Base-by-base conservation (phyloP, 1,140 invertebrate species). In the Bombus pascuorum region DNA sequence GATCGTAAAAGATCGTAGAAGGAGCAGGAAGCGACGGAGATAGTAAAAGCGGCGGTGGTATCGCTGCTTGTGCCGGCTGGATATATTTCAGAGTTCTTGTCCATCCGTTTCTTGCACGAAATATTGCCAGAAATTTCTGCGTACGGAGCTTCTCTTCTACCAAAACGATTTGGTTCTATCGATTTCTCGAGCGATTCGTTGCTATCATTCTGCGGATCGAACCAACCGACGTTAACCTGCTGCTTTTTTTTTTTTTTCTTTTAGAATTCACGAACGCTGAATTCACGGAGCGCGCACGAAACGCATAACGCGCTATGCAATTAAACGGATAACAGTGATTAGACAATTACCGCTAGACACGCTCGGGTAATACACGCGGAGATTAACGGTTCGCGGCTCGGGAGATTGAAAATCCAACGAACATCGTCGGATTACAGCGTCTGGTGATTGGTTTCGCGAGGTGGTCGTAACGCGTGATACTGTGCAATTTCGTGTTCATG, bases 401-500 rank as follows among this genome's bases (percentile, higher is more conserved):
- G 39, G 66, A 39, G 53, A 82, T 82, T 62, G 53, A 37, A 65
- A 22, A 34, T 62, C 47, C 39, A 37, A 44, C 53, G 8, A 74
- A 53, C 42, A 12, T 12, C 6, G 28, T 10, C 78, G 34, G 25
- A 71, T 47, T n/a, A 39, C 44, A 53, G 9, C 66, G n/a, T 39
- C 34, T 53, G 78, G 28, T 13, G 32, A 37, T 32, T 70, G 13
- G 57, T 74, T 44, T 34, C 44, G 73, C 73, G 53, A 65, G 39
- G 12, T 72, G 39, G 44, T 74, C 25, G n/a, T 39, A 13, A 59
- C 32, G 70, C 71, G 80, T 37, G 80, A 82, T 74, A 74, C 39
- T 37, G n/a, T 82, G 71, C 34, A 82, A 82, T 82, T 82, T 82
- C 25, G 34, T 15, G 57, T 42, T 82, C 81, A 72, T 72, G 22